Percentiles rank a stretch among this genome's conserved stretches.
phyloP scores from a whole-genome alignment of 2,113 vertebrate genomes.

The Onychorhynchus coronatus region DNA sequence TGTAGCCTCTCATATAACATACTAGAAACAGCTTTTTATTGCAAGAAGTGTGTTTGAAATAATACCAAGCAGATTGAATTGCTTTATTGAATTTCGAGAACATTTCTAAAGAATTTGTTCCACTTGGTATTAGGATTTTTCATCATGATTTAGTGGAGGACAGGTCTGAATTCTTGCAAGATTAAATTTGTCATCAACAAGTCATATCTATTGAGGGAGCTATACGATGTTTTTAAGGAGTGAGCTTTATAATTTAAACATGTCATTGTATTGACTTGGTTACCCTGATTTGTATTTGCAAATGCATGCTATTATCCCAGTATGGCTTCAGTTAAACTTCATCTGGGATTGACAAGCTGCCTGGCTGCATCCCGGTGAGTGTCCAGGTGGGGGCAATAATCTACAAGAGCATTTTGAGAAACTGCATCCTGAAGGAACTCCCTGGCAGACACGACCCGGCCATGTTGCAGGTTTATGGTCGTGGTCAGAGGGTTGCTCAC shows the following conservation, averaged over 20 bases:
- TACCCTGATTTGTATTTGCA: not conserved
- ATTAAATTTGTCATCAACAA: not conserved
- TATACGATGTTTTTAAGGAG: not conserved
- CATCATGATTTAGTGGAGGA: not conserved
- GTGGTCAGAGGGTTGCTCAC: not conserved
- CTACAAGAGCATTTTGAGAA: not conserved
- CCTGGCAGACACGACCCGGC: not conserved
- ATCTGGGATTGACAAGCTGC: not conserved
- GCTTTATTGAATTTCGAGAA: not conserved
- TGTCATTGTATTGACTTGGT: not conserved
- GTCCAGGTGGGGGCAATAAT: conserved; percentile 18
- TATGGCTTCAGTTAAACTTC: not conserved
- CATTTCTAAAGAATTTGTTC: not conserved
- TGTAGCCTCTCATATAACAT: not conserved
- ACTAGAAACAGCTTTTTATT: not conserved
- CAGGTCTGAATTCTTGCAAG: not conserved
- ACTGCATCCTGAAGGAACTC: not conserved
- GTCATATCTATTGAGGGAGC: not conserved
- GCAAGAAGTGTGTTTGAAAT: not conserved
- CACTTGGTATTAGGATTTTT: not conserved
- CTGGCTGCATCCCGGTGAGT: not conserved
- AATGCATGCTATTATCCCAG: not conserved
- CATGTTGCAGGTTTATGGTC: not conserved
- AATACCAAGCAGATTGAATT: not conserved
- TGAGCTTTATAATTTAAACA: not conserved